Percentiles rank a stretch among this genome's conserved stretches.
Evolutionary conservation across 2,888 invertebrate genomes (phyloP).

Genomic region (Cheilosia grossa): DNA sequence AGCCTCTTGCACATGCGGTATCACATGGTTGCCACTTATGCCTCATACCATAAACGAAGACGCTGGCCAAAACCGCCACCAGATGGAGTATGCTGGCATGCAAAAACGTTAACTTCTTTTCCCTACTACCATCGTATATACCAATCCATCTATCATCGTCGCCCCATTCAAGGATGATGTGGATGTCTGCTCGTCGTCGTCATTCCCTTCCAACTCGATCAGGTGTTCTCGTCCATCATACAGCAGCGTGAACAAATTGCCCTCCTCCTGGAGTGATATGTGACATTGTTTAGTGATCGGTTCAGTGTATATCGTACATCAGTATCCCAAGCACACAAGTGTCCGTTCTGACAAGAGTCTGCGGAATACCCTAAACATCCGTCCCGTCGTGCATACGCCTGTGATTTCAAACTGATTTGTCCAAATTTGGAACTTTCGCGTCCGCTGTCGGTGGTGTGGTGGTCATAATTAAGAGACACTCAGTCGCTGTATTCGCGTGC

Average conservation of each 20-base stretch:
- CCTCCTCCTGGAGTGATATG: slow-evolving; percentile 63
- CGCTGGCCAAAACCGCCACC: slow-evolving; percentile 42
- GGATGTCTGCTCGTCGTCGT: slow-evolving; percentile 7
- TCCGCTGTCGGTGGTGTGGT: slow-evolving; percentile 59
- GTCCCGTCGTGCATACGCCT: slow-evolving; percentile 8
- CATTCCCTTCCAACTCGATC: slow-evolving; percentile 65
- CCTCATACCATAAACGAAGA: slow-evolving; percentile 59
- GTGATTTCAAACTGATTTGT: slow-evolving; percentile 64
- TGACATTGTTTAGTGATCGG: slow-evolving; percentile 69
- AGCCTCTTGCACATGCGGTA: slow-evolving; percentile 60
- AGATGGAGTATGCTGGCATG: slow-evolving; percentile 65
- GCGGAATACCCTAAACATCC: slow-evolving; percentile 14
- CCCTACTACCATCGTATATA: slow-evolving; percentile 38
- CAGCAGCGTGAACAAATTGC: slow-evolving; percentile 73
- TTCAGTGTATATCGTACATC: slow-evolving; percentile 69
- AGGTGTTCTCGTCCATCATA: slow-evolving; percentile 59
- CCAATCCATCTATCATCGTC: slow-evolving; percentile 48
- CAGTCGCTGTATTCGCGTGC: slow-evolving; percentile 44
- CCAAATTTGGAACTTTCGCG: slow-evolving; percentile 73
- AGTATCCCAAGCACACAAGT: slow-evolving; percentile 57
- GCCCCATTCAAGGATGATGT: slow-evolving; percentile 70
- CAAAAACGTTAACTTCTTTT: slow-evolving; percentile 33
- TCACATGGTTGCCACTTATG: slow-evolving; percentile 43
- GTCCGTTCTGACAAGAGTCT: slow-evolving; percentile 49
- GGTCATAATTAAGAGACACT: slow-evolving; percentile 66